Base-by-base conservation (phyloP, 2,888 invertebrate genomes). In the Plusia festucae region DNA sequence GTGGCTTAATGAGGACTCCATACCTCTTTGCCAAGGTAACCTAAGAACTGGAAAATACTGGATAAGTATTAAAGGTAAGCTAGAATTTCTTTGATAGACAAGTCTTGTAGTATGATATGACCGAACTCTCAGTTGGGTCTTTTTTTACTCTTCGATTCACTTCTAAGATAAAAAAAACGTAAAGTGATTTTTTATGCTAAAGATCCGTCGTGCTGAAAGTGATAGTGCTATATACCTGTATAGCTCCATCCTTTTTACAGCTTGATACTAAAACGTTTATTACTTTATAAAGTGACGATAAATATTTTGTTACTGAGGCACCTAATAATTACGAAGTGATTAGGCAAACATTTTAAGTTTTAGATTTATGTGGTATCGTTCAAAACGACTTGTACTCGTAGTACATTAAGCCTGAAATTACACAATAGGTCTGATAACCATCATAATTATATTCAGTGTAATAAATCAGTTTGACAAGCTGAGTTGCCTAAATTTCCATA, bases 1-100 rank as follows among this genome's bases (percentile, higher is more conserved):
- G 79, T 70, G 82, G 81, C 76, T 84, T 89, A 90, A 91, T 88
- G 89, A 91, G 88, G 82, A 78, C 79, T 76, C 30, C 63, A 68
- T 57, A 18, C 83, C 82, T 84, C 78, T 76, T 56, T 76, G 70
- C 75, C 64, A 78, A 77, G 69, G 76, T 64, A 68, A 66, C 72
- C 56, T 73, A 60, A 76, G 61, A 49, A 62, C 60, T 68, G 60
- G 61, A 59, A 9, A 54, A 55, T 44, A 55, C 16, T 55, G 30
- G 46, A 40, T 49, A 49, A 11, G 46, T 49, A 9, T 9, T 9
- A 11, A 49, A 20, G n/a, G 9, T 2, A 2, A 52, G 11, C 57
- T 44, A 49, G 46, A 16, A 49, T 18, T 49, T 20, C 16, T 49
- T 18, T 20, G 20, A 20, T 49, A 11, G 20, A 40, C 7, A n/a